Percentiles rank a stretch among this genome's conserved stretches.
Conservation (phyloP, 2,797 vertebrate genomes). For the Pygocentrus nattereri region DNA sequence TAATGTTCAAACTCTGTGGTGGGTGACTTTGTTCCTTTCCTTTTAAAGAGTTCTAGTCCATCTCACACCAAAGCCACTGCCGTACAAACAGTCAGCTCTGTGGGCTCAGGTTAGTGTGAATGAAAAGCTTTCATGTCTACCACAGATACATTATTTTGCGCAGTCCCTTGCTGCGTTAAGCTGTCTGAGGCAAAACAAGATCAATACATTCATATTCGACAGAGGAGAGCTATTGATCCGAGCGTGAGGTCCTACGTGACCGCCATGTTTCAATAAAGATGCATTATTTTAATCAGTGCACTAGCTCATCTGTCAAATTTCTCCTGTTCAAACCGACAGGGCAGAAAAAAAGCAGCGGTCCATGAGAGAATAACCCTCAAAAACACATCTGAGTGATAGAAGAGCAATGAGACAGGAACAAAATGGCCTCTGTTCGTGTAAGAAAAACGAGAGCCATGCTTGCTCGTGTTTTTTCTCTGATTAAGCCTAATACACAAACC, state of each 20-base stretch:
- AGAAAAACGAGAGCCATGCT: not conserved
- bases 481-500: not conserved
- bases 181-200: constrained; percentile 73
- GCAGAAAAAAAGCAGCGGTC: constrained; percentile 53
- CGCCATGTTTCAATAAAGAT: constrained; percentile 58
- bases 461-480: constrained; percentile 1
- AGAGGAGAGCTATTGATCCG: constrained; percentile 77
- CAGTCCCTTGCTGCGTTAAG: constrained; percentile 59
- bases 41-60: not conserved
- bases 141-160: constrained; percentile 26
- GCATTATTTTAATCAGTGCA: constrained; percentile 56
- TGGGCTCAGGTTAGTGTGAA: not conserved
- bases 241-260: constrained; percentile 57
- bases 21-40: not conserved
- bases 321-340: constrained; percentile 55
- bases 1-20: not conserved
- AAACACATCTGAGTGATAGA: constrained; percentile 4
- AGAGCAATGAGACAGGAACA: not conserved
- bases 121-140: constrained; percentile 8
- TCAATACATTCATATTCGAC: constrained; percentile 82
- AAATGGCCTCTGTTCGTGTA: not conserved
- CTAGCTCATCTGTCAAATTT: constrained; percentile 44
- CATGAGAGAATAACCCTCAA: constrained; percentile 8
- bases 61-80: constrained; percentile 1
- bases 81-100: not conserved